Conservation (phyloP, 2,797 vertebrate genomes). For the Hozukius guyotensis region DNA sequence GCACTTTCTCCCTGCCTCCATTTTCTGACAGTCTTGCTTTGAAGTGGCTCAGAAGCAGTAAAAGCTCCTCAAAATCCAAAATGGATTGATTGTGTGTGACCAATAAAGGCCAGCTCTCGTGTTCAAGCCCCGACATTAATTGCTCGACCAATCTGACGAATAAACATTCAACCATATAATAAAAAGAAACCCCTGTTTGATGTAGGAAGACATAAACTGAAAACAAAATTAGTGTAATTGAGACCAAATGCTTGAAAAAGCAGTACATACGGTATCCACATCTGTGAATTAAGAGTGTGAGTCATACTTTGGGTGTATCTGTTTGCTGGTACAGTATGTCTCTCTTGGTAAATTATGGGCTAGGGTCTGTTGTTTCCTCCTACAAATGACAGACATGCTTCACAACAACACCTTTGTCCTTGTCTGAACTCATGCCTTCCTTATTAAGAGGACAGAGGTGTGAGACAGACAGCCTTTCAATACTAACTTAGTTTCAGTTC, state of each 20-base stretch:
- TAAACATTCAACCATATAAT: slow-evolving; percentile 26
- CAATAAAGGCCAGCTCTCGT: background rate
- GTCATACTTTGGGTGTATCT: slow-evolving; percentile 51
- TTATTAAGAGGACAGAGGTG: slow-evolving; percentile 11
- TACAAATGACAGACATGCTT: slow-evolving; percentile 14
- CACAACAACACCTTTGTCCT: slow-evolving; percentile 22
- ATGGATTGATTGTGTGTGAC: slow-evolving; percentile 13
- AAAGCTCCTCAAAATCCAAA: slow-evolving; percentile 3
- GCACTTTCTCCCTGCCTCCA: background rate
- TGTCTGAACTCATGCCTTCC: background rate
- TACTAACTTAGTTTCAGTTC: background rate
- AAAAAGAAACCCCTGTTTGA: slow-evolving; percentile 9
- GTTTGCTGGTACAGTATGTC: background rate
- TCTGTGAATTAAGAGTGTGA: slow-evolving; percentile 22
- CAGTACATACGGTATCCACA: background rate
- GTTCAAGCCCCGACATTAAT: slow-evolving; percentile 36
- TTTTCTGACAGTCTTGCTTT: slow-evolving; percentile 26
- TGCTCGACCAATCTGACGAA: slow-evolving; percentile 28
- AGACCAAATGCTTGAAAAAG: slow-evolving; percentile 42
- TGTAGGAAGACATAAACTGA: slow-evolving; percentile 1
- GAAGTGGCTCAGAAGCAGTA: slow-evolving; percentile 31
- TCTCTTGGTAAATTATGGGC: slow-evolving; percentile 2
- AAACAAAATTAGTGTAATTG: slow-evolving; percentile 35
- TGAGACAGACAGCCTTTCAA: background rate
- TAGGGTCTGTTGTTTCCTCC: slow-evolving; percentile 6